Base-by-base conservation (phyloP, 1,140 invertebrate species). In the Atta texana region DNA sequence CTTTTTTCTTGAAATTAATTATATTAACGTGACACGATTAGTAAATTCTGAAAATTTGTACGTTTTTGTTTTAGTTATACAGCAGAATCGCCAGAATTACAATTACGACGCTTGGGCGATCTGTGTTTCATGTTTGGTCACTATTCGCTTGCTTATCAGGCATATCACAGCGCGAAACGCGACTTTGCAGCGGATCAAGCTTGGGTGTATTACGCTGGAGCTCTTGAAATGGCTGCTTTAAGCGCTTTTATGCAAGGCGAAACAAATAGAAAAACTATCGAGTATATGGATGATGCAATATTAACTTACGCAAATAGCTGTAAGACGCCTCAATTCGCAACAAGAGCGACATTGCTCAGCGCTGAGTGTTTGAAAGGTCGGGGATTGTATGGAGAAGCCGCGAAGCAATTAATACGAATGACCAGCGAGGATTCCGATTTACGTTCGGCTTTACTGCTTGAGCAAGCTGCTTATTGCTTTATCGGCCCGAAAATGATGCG, bases 121-220 rank as follows among this genome's bases (percentile, higher is more conserved):
- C 95, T 99, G 0, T 99, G 98, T 94, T 99, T 99, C 93, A 97
- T 99, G 96, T 99, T 99, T 94, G 98, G 98, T 12, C 97, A 99
- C 91, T 99, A 99, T 95, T 97, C 97, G 87, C 95, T 98, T 75
- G 98, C 99, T 1, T 99, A 99, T 95, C 98, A 98, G 93, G 97
- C 98, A 0, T 99, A 99, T 95, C 98, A 99, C 94, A 97, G 98
- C 21, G 98, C 98, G 14, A 99, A 99, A 95, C 97, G 98, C 86
- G 99, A 99, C 93, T 99, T 99, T 94, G 98, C 98, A 91, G 97
- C 97, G 21, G 99, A 99, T 94, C 98, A 98, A 92, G 99, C 99
- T 0, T 99, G 99, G 99, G 95, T 99, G 16, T 98, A 99, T 94
- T 99, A 98, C 95, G 99, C 99, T 12, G 98, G 98, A 16, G 98